phyloP scores from a whole-genome alignment of 64 coral and sea anemone genomes.

The Montipora sp. region DNA sequence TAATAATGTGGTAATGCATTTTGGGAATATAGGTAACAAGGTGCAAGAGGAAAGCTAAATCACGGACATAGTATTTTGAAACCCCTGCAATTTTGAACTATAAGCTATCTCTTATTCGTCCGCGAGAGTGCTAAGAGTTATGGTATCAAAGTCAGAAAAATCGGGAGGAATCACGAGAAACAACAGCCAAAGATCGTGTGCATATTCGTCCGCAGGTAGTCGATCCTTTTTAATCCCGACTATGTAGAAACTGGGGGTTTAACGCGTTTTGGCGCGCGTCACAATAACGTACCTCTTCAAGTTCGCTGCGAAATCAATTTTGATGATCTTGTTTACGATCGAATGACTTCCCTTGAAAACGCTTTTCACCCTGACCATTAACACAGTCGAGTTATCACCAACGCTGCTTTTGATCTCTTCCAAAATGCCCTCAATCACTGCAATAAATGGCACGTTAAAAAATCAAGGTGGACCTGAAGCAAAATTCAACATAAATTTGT shows the following conservation, averaged over 20 bases:
- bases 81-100: too few relatives aligned
- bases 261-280: too few relatives aligned
- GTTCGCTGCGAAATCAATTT: constrained; percentile 6
- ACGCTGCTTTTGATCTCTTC: background rate
- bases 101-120: too few relatives aligned
- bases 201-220: too few relatives aligned
- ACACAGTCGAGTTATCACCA: background rate
- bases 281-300: constrained; percentile 2
- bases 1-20: background rate
- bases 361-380: background rate
- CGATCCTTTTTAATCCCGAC: too few relatives aligned
- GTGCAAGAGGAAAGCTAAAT: background rate
- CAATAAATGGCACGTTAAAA: background rate
- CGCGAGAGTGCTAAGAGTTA: too few relatives aligned
- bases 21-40: background rate
- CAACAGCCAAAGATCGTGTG: too few relatives aligned
- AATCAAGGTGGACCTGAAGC: background rate
- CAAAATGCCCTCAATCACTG: constrained; percentile 23
- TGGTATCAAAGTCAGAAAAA: too few relatives aligned
- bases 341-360: constrained; percentile 13
- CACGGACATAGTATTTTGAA: too few relatives aligned
- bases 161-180: too few relatives aligned
- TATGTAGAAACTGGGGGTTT: too few relatives aligned
- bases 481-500: too few relatives aligned
- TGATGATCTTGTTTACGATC: constrained; percentile 27